Evolutionary conservation across 2,888 invertebrate genomes (phyloP), one percentile per base, ranked within the genome.

Genomic region (Argyresthia goedartella): DNA sequence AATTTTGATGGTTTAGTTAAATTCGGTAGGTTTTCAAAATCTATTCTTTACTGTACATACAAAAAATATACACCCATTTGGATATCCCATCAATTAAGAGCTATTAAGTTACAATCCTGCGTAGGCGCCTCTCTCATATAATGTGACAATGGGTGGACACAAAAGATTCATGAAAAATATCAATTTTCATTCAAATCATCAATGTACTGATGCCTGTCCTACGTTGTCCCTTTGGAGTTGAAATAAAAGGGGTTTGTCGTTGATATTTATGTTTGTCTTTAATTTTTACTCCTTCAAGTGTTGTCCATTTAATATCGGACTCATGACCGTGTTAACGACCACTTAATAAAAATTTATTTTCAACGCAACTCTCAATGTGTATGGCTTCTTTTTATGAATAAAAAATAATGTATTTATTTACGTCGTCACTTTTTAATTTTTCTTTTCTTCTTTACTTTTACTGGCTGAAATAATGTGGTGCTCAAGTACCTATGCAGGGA

Each of bases 341-440:
- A 73, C 75, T 79, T 77, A 79, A 85, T 84, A 80, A 81, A 81
- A 81, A 79, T 82, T 84, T 85, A 84, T 85, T 39, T 82, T 82
- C 73, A 76, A 77, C 75, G 74, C 71, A 67, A 70, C 74, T 69
- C 65, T 63, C 65, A 76, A 76, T 73, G 59, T 81, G 76, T 76
- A 81, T 74, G 73, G 67, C 65, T 78, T 80, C 71, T 74, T 81
- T 81, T 78, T 81, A 77, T 78, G 77, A 80, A 25, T 25, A 25
- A 25, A 25, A 25, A 25, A 25, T 25, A 25, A 25, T 25, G 25
- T 80, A 72, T 72, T 66, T 60, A 60, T 59, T 44, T 11, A 2
- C 35, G 16, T 44, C 44, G 34, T 35, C 43, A 33, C n/a, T 33
- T 43, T 34, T 44, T 44, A 14, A 14, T 43, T 50, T 14, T 25